Base-by-base conservation (phyloP, 2,113 vertebrate genomes). In the Oncorhynchus nerka region DNA sequence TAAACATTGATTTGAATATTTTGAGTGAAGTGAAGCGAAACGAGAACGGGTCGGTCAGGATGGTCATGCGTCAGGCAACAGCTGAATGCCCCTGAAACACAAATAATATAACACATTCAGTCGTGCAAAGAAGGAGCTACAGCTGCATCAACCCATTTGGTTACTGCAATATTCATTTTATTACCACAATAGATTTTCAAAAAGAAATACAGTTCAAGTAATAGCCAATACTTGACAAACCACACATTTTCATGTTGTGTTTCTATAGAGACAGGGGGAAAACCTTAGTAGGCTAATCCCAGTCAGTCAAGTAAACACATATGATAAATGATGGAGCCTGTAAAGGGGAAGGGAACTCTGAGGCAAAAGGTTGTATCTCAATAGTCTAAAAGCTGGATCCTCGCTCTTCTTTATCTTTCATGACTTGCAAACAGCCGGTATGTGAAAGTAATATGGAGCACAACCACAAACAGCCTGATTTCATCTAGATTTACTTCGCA, bases 91-190 rank as follows among this genome's bases (percentile, higher is more conserved):
- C 51, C 51, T 55, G 51, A 55, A 55, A 55, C 5, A 55, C 15
- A 15, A 4, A 55, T 19, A 55, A 55, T 13, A 51, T 45, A 11
- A 9, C 11, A 45, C 39, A 45, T 11, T 45, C 51, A 19, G 13
- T 16, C 16, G 16, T 55, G 51, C 51, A 19, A 55, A 55, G 16
- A 4, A 55, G 51, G 51, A 15, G 5, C 51, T 16, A 55, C 1
- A 62, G 5, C 22, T 11, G 7, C 59, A 24, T 51, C 22, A 70
- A 57, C 12, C 15, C 2, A 24, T 70, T 48, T 70, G 45, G 45
- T 24, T 15, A 76, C 34, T 59, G 85, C 48, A 87, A 68, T 68
- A 75, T 73, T 86, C 57, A 81, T 82, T 88, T 92, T 90, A 90
- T 85, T 79, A 84, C 30, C 71, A 79, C 75, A 80, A 65, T 49